A percentile compares a stretch with the other conserved stretches of the same genome.
These are phyloP conservation scores for Epinotia bilunana DNA, from an alignment of 2,888 invertebrate species.

Conservation along the genomic window DNA sequence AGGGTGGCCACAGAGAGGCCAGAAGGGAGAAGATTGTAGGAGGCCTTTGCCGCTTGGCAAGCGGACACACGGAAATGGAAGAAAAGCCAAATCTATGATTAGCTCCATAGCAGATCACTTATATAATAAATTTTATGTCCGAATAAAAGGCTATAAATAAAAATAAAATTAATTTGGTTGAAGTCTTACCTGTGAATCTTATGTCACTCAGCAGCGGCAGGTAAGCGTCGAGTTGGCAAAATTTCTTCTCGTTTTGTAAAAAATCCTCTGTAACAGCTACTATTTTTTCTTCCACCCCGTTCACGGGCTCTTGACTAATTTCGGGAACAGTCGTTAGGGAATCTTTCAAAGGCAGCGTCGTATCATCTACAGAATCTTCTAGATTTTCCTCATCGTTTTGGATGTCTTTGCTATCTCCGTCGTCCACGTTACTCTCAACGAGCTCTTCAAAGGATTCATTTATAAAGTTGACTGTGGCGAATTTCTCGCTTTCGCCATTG, in stretches of 20 bases:
- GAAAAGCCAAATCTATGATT: no score
- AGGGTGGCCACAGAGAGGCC: no score
- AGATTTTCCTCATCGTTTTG: constrained; percentile 50
- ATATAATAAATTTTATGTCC: no score
- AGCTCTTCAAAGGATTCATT: constrained; percentile 77
- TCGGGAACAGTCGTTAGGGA: constrained; percentile 38
- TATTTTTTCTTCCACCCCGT: constrained; percentile 57
- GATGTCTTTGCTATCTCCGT: constrained; percentile 64
- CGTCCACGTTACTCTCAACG: constrained; percentile 78
- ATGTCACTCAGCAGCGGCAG: constrained; percentile 76
- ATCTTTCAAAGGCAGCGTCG: constrained; percentile 21
- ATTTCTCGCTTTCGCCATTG: constrained; percentile 69
- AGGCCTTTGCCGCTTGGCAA: no score
- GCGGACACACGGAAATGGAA: no score
- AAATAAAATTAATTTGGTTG: not conserved
- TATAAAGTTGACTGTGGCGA: constrained; percentile 74
- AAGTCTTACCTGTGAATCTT: constrained; percentile 74
- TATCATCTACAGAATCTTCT: constrained; percentile 23
- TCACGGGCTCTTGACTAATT: constrained; percentile 52
- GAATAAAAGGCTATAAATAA: no score
- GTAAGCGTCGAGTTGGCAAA: constrained; percentile 70
- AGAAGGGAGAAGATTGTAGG: no score
- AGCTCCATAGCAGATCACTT: no score
- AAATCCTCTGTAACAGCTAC: constrained; percentile 71
- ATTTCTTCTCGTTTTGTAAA: constrained; percentile 81